Percentiles rank a stretch among this genome's conserved stretches.
These are phyloP conservation scores for Onychostoma macrolepis DNA, from an alignment of 2,113 vertebrate species.

Conservation along the genomic window DNA sequence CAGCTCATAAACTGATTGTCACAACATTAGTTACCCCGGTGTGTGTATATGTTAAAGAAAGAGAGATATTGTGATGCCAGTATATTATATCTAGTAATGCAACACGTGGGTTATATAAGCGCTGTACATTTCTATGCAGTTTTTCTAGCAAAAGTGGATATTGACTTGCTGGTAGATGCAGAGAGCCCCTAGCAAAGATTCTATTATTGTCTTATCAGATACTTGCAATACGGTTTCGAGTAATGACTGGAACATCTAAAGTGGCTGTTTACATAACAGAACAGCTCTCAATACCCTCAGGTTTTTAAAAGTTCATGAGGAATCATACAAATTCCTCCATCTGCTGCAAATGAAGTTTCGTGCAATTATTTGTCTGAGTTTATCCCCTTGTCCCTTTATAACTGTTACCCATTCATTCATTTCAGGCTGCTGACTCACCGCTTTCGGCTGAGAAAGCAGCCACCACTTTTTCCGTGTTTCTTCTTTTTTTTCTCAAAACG, in stretches of 20 bases:
- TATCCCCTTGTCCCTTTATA: conserved; percentile 12
- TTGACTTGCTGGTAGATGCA: conserved; percentile 23
- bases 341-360: conserved; percentile 39
- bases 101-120: not conserved
- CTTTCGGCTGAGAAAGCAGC: not conserved
- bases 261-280: conserved; percentile 32
- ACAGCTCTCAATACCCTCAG: not conserved
- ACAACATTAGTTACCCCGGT: not conserved
- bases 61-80: conserved; percentile 24
- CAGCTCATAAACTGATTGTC: not conserved
- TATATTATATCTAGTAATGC: not conserved
- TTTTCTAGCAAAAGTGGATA: not conserved
- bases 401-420: conserved; percentile 34
- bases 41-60: not conserved
- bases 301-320: conserved; percentile 28
- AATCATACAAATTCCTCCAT: conserved; percentile 27
- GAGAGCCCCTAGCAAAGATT: not conserved
- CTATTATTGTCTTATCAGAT: conserved; percentile 38
- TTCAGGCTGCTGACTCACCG: conserved; percentile 27
- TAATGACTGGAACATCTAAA: conserved; percentile 25
- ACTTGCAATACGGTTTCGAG: not conserved
- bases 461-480: not conserved
- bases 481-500: not conserved
- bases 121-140: not conserved
- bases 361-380: conserved; percentile 14